Evolutionary conservation across 2,797 vertebrate species (phyloP).

Genomic region (Takifugu ocellatus): DNA sequence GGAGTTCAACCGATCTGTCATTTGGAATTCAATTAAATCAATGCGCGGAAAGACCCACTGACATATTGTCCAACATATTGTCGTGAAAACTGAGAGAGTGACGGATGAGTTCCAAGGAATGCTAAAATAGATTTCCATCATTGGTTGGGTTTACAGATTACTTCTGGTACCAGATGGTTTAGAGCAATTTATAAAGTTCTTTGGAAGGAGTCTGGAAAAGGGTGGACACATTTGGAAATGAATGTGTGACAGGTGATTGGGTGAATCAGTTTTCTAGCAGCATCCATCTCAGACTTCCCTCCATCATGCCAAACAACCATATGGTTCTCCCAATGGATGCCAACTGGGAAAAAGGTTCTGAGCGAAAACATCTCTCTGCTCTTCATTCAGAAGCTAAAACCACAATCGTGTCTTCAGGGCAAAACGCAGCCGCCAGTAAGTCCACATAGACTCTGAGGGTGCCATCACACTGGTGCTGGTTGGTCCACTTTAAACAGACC

Average conservation of each 20-base stretch:
- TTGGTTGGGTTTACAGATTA: background rate
- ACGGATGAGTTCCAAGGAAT: background rate
- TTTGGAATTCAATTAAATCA: background rate
- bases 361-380: background rate
- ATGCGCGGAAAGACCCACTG: background rate
- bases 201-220: background rate
- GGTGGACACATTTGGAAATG: background rate
- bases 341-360: background rate
- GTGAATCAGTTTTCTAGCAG: background rate
- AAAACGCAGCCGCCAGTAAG: no score
- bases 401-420: background rate
- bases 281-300: background rate
- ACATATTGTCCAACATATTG: background rate
- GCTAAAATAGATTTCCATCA: background rate
- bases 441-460: no score
- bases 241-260: background rate
- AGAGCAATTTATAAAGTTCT: background rate
- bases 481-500: no score
- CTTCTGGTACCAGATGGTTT: background rate
- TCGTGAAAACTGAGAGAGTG: background rate
- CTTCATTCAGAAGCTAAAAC: background rate
- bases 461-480: no score
- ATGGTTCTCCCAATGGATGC: background rate
- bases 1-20: background rate
- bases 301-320: background rate